Conservation (phyloP, 2,113 vertebrate genomes). For the Rhodinocichla rosea region DNA sequence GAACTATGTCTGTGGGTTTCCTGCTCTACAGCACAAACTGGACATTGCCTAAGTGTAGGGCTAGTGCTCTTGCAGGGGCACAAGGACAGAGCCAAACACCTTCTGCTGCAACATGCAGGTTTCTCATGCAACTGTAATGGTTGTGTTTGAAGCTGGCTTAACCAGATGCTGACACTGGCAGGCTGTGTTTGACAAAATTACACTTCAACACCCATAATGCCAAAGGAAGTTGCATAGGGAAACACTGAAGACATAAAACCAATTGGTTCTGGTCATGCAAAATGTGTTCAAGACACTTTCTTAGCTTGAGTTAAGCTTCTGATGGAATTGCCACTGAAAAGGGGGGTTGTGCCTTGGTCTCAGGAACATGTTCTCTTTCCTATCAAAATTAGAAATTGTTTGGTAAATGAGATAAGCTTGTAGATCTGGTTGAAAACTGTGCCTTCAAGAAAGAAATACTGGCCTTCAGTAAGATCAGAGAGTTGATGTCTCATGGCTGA, state of each 20-base stretch:
- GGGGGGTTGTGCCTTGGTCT: not conserved
- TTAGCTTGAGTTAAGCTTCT: not conserved
- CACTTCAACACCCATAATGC: accelerated
- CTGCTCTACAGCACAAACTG: not conserved
- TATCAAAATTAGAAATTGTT: not conserved
- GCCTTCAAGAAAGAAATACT: not conserved
- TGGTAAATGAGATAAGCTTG: not conserved
- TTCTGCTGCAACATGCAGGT: not conserved
- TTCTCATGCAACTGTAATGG: not conserved
- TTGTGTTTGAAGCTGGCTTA: not conserved
- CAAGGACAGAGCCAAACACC: not conserved
- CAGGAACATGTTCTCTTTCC: not conserved
- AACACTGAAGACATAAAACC: not conserved
- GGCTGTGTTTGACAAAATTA: not conserved
- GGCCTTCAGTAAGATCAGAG: not conserved
- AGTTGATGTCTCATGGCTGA: not conserved
- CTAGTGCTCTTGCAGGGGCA: accelerated
- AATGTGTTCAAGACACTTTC: not conserved
- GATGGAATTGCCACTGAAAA: not conserved
- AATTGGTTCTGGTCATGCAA: not conserved
- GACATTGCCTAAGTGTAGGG: not conserved
- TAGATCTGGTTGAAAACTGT: not conserved
- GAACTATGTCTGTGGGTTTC: not conserved
- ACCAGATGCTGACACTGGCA: not conserved
- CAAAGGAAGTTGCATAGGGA: not conserved